Evolutionary conservation across 2,888 invertebrate genomes (phyloP).

Genomic region (Tipula vernalis): DNA sequence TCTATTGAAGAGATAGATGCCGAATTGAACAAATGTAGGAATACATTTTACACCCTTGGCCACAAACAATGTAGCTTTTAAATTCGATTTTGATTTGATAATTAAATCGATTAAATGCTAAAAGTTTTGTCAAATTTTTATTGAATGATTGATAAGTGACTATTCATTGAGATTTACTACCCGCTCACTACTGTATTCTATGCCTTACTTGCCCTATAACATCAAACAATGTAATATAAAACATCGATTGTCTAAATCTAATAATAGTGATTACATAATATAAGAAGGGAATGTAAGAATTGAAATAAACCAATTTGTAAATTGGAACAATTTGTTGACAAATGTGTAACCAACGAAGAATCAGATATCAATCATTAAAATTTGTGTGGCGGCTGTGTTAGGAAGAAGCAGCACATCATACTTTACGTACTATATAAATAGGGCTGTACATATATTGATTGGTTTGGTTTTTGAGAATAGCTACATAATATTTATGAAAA

Average conservation of each 20-base stretch:
- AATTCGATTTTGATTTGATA: too few relatives aligned
- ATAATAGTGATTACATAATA: not conserved
- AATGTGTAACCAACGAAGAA: not conserved
- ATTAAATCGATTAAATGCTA: too few relatives aligned
- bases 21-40: too few relatives aligned
- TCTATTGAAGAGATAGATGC: too few relatives aligned
- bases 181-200: not conserved
- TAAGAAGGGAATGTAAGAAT: not conserved
- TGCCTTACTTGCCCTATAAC: too few relatives aligned
- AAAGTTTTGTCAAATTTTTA: too few relatives aligned
- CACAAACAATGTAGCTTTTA: too few relatives aligned
- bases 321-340: not conserved
- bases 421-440: not conserved
- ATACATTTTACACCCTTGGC: too few relatives aligned
- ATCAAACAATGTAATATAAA: not conserved
- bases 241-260: not conserved
- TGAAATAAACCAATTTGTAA: not conserved
- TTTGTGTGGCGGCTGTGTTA: not conserved
- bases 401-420: not conserved
- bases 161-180: not conserved
- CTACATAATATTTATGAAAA: not conserved
- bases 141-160: too few relatives aligned
- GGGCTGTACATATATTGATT: not conserved
- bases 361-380: not conserved
- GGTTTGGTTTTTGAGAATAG: not conserved